Conservation (phyloP, 2,888 invertebrate genomes). For the Steinernema carpocapsae region DNA sequence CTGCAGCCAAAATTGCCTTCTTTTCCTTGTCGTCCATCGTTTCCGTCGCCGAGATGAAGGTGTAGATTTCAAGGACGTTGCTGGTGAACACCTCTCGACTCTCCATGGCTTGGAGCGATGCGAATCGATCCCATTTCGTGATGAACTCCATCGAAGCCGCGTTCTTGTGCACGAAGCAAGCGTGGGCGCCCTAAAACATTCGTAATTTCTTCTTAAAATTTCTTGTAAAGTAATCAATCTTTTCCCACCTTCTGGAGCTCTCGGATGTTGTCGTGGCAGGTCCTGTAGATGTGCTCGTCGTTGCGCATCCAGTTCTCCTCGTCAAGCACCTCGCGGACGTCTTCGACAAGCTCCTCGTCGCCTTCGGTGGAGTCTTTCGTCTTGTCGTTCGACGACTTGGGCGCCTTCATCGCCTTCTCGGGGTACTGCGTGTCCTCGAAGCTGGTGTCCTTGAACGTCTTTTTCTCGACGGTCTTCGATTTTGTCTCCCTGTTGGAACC, state of each 20-base stretch:
- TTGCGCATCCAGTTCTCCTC: slow-evolving; percentile 24
- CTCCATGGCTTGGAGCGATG: slow-evolving; percentile 2
- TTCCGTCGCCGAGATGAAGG: slow-evolving; percentile 28
- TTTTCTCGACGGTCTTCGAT: neutral
- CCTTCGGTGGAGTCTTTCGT: neutral
- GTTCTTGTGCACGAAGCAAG: neutral
- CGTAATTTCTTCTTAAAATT: too few relatives aligned
- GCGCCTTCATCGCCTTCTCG: neutral
- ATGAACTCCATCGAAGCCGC: neutral
- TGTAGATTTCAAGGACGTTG: slow-evolving; percentile 19
- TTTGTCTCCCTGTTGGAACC: neutral
- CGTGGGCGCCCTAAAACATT: neutral
- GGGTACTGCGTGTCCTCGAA: neutral
- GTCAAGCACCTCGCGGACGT: slow-evolving; percentile 5
- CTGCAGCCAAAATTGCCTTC: neutral
- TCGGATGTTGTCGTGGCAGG: slow-evolving; percentile 25
- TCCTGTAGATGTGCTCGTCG: slow-evolving; percentile 24
- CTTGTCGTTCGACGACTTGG: neutral
- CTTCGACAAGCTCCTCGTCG: slow-evolving; percentile 12
- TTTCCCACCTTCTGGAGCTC: slow-evolving; percentile 5
- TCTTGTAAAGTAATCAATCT: neutral
- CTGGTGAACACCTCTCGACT: slow-evolving; percentile 13
- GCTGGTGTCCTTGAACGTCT: neutral
- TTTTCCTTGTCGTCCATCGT: slow-evolving; percentile 24
- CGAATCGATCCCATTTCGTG: slow-evolving; percentile 7